Conservation (phyloP, 2,797 vertebrate genomes). For the Coregonus sp. region DNA sequence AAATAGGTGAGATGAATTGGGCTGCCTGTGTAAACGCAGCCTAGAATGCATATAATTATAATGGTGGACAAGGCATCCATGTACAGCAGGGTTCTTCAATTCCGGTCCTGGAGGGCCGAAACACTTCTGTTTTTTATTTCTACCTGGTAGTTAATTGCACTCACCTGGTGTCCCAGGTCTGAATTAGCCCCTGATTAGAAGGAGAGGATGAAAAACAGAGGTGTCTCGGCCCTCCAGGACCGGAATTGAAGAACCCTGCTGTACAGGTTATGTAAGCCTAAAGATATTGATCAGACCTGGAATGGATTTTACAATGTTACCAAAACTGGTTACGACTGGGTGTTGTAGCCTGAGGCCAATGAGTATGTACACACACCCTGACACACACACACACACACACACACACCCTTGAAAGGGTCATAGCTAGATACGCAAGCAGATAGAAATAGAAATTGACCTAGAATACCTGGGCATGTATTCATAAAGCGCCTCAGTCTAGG, state of each 20-base stretch:
- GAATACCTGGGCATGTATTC: conserved; percentile 1
- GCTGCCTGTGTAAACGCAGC: no score
- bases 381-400: background rate
- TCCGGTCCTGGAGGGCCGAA: no score
- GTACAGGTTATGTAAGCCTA: background rate
- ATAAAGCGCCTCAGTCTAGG: background rate
- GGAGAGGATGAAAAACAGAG: no score
- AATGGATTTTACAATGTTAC: background rate
- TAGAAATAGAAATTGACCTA: conserved; percentile 7
- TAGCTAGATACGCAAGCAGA: background rate
- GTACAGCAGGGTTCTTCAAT: background rate
- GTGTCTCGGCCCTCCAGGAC: no score
- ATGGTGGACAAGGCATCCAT: no score
- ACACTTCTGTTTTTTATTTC: no score
- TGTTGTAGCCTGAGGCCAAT: background rate
- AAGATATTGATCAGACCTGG: background rate
- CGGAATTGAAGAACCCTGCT: no score
- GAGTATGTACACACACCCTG: background rate
- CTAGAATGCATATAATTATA: background rate
- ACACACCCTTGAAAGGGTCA: no score
- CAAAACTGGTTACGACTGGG: background rate
- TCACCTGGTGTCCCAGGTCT: no score
- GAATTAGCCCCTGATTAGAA: no score
- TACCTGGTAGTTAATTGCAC: no score
- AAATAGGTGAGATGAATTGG: no score